Percentiles rank a stretch among this genome's conserved stretches.
These are phyloP conservation scores for Popillia japonica DNA, from an alignment of 1,140 invertebrate species.

Conservation along the genomic window DNA sequence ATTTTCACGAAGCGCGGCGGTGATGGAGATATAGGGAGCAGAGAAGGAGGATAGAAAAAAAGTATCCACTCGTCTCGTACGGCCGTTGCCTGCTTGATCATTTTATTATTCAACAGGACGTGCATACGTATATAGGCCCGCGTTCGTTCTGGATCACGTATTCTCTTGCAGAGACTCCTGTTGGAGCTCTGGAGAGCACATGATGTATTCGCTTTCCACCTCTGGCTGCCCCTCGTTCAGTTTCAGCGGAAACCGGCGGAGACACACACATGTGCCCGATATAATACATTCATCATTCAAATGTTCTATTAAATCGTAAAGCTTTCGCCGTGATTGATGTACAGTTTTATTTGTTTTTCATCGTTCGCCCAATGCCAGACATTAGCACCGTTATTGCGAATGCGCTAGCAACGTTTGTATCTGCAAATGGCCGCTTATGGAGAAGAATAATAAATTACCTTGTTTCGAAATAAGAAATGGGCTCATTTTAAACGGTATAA, in stretches of 20 bases:
- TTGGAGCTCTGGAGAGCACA: not conserved
- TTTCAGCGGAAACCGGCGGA: not conserved
- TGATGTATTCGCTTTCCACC: not conserved
- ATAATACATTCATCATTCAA: conserved; percentile 38
- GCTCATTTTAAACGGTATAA: no score
- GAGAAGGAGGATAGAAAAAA: conserved; percentile 1
- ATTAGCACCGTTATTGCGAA: conserved; percentile 29
- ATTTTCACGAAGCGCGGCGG: conserved; percentile 12
- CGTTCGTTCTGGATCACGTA: conserved; percentile 1
- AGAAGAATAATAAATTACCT: not conserved
- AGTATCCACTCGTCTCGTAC: not conserved
- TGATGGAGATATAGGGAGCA: not conserved
- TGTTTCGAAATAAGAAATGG: no score
- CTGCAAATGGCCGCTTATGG: not conserved
- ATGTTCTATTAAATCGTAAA: conserved; percentile 39
- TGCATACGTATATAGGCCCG: not conserved
- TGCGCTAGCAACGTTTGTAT: not conserved
- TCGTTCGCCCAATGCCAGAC: conserved; percentile 16
- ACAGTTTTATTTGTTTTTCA: conserved; percentile 38
- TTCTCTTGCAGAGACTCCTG: not conserved
- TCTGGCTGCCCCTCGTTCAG: not conserved
- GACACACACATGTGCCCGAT: conserved; percentile 38
- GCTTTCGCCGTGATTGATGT: conserved; percentile 37
- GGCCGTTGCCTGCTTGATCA: not conserved
- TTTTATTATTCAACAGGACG: conserved; percentile 26